A percentile compares a stretch with the other conserved stretches of the same genome.
These are phyloP conservation scores for Aulostomus chinensis DNA, from an alignment of 2,797 vertebrate genomes.

Conservation along the genomic window DNA sequence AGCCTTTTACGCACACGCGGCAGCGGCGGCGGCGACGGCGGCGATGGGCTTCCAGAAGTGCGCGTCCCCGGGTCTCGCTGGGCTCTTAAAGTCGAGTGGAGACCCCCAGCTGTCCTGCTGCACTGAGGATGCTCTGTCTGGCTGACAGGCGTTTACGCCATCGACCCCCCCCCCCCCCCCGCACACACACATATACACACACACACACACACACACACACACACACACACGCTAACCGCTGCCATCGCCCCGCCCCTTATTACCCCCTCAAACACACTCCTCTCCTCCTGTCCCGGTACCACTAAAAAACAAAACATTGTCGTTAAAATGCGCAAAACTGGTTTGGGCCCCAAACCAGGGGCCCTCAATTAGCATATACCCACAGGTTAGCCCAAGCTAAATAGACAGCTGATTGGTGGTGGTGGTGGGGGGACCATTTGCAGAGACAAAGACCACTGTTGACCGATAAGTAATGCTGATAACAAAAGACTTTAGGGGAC, in stretches of 20 bases:
- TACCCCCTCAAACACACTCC: constrained; percentile 41
- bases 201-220: constrained; percentile 23
- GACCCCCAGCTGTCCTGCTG: constrained; percentile 78
- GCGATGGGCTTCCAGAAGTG: constrained; percentile 54
- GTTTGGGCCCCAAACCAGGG: constrained; percentile 78
- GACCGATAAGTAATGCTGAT: constrained; percentile 93
- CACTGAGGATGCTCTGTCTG: constrained; percentile 78
- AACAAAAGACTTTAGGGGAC: constrained; percentile 88
- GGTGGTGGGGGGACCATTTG: constrained; percentile 83
- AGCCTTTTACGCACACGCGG: constrained; percentile 41
- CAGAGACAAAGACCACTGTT: constrained; percentile 94
- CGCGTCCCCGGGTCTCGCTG: constrained; percentile 59
- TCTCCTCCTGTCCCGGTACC: constrained; percentile 9
- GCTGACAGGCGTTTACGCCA: constrained; percentile 81
- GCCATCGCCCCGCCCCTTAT: constrained; percentile 43
- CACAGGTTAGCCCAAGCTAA: constrained; percentile 89
- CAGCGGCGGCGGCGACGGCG: neutral
- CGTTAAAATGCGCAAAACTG: constrained; percentile 85
- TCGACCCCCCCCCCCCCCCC: constrained; percentile 19
- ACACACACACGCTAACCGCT: constrained; percentile 50
- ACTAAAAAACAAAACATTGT: constrained; percentile 77
- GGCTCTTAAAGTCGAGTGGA: constrained; percentile 80
- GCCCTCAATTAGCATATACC: constrained; percentile 88
- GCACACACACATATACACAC: constrained; percentile 13
- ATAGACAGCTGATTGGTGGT: constrained; percentile 90